These are phyloP conservation scores for Agrochola litura DNA, from an alignment of 2,888 invertebrate species.

Conservation along the genomic window DNA sequence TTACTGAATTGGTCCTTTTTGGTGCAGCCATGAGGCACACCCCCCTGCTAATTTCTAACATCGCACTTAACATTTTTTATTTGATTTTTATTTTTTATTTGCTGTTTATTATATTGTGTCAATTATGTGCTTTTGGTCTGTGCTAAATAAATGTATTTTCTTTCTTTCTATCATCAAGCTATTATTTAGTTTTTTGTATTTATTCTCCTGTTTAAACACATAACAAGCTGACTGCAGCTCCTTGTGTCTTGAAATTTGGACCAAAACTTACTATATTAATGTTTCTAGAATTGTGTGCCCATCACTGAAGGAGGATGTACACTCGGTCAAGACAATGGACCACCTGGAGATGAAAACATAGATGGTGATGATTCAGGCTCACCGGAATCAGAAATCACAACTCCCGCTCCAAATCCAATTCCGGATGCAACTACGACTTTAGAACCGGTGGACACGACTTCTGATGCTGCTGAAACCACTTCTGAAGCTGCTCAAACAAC, in stretches of 20 bases:
- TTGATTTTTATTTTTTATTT: too few species aligned
- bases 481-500: conserved; percentile 48
- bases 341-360: neutral
- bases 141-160: too few species aligned
- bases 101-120: too few species aligned
- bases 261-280: neutral
- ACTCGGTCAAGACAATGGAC: neutral
- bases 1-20: too few species aligned
- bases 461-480: conserved; percentile 47
- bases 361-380: neutral
- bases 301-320: conserved; percentile 45
- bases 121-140: too few species aligned
- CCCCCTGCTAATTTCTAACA: too few species aligned
- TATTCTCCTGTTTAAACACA: neutral
- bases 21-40: too few species aligned
- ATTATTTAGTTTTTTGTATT: neutral
- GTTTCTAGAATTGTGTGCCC: conserved; percentile 16
- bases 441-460: conserved; percentile 30
- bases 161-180: too few species aligned
- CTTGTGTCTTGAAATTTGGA: neutral
- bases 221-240: neutral
- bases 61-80: too few species aligned
- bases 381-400: neutral
- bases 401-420: neutral
- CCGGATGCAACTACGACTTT: neutral